Conservation (phyloP, 2,888 invertebrate species). For the Trilocha varians region DNA sequence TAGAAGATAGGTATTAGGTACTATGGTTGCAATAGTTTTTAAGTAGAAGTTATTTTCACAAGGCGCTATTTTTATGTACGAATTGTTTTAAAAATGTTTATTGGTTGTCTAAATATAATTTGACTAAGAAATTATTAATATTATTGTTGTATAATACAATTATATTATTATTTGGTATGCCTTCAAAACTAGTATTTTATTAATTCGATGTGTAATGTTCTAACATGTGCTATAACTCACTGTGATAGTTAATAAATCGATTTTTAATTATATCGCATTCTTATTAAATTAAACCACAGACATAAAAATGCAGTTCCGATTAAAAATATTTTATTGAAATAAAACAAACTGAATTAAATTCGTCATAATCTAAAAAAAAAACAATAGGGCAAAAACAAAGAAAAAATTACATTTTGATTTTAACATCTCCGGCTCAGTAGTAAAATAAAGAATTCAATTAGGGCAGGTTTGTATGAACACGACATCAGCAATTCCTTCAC, state of each 20-base stretch:
- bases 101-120: no score
- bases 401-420: conserved; percentile 15
- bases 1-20: no score
- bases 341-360: conserved; percentile 58
- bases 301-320: neutral
- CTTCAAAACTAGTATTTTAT: no score
- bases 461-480: conserved; percentile 46
- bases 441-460: conserved; percentile 49
- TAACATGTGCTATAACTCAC: conserved; percentile 26
- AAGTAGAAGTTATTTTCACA: no score
- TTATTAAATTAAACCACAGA: conserved; percentile 2
- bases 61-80: no score
- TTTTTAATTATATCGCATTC: conserved; percentile 18
- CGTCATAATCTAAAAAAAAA: conserved; percentile 60
- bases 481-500: conserved; percentile 48
- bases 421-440: conserved; percentile 43
- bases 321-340: conserved; percentile 56
- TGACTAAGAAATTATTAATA: no score
- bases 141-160: no score
- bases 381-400: conserved; percentile 30
- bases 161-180: no score
- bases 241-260: conserved; percentile 46
- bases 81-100: no score
- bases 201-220: neutral
- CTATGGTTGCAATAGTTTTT: no score